Evolutionary conservation across 2,797 vertebrate genomes (phyloP).

Genomic region (Chrysocyon brachyurus): DNA sequence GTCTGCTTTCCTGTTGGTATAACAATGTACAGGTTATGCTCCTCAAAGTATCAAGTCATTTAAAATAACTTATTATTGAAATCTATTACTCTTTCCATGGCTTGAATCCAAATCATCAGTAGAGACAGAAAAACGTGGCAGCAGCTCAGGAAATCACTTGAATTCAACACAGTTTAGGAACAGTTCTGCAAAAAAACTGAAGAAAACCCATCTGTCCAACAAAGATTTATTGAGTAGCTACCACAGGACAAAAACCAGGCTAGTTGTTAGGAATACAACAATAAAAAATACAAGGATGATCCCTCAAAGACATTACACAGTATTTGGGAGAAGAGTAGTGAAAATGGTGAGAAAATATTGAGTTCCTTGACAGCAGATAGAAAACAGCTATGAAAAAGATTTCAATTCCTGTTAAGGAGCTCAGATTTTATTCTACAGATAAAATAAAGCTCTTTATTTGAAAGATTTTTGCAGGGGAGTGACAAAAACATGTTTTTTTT

Average conservation of each 20-base stretch:
- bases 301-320: not conserved
- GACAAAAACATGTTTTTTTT: not conserved
- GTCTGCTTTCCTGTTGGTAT: not conserved
- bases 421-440: constrained; percentile 9
- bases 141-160: not conserved
- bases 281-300: not conserved
- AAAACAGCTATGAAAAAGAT: not conserved
- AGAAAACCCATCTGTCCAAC: not conserved
- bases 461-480: not conserved
- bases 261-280: not conserved
- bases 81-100: not conserved
- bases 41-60: not conserved
- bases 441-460: not conserved
- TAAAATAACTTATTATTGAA: not conserved
- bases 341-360: not conserved
- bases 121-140: not conserved
- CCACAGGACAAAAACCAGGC: not conserved
- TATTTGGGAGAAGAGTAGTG: not conserved
- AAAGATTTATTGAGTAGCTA: not conserved
- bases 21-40: not conserved
- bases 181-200: not conserved
- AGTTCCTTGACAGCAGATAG: not conserved
- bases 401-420: constrained; percentile 6
- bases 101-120: not conserved
- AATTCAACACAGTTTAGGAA: not conserved